Percentiles rank a stretch among this genome's conserved stretches.
phyloP scores from a whole-genome alignment of 92 coral and sea anemone species.

The Epizoanthus rinbou region DNA sequence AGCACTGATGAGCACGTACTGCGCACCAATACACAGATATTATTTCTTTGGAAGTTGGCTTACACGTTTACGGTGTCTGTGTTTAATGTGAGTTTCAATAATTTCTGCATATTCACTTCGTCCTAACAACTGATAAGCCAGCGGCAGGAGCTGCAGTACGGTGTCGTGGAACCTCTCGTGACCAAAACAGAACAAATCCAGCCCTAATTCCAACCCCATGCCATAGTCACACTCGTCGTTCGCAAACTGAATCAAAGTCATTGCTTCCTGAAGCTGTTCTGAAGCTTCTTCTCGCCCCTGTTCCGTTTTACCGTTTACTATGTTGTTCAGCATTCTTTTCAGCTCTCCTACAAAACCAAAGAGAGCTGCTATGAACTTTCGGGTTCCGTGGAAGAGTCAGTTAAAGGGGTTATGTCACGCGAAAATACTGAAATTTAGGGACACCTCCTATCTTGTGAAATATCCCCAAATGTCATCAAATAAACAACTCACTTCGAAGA shows the following conservation, averaged over 20 bases:
- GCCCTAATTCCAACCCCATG: conserved; percentile 94
- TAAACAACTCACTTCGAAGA: too few relatives aligned
- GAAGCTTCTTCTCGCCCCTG: conserved; percentile 76
- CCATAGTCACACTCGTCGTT: conserved; percentile 99
- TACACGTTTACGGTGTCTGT: conserved; percentile 56
- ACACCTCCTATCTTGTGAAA: neutral
- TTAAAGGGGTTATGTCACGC: too few relatives aligned
- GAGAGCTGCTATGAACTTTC: neutral
- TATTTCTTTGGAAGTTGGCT: conserved; percentile 17
- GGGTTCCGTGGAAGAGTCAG: neutral
- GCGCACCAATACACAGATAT: neutral
- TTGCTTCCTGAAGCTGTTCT: conserved; percentile 90
- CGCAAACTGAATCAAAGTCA: conserved; percentile 95
- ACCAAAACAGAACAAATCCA: conserved; percentile 96
- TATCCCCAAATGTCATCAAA: too few relatives aligned
- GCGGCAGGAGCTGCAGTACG: conserved; percentile 79
- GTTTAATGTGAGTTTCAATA: conserved; percentile 70
- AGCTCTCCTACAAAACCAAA: conserved; percentile 71
- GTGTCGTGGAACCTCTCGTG: conserved; percentile 78
- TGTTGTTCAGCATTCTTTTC: conserved; percentile 72
- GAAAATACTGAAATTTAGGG: too few relatives aligned
- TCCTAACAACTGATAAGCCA: conserved; percentile 86
- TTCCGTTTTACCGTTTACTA: conserved; percentile 70
- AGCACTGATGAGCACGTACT: neutral
- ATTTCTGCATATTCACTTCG: conserved; percentile 77